Base-by-base conservation (phyloP, 2,888 invertebrate genomes). In the Hypsopygia costalis region DNA sequence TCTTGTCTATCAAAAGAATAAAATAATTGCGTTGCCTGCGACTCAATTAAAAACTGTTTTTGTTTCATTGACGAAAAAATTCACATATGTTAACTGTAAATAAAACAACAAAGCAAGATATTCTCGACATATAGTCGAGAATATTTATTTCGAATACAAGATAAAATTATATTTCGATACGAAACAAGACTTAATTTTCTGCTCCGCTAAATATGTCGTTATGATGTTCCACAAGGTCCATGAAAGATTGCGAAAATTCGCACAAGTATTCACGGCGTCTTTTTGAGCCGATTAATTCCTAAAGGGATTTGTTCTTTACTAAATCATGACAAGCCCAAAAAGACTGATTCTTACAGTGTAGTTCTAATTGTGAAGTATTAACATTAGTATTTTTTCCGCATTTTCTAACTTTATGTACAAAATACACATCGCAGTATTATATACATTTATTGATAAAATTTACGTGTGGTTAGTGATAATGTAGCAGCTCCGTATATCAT, bases 321-420 rank as follows among this genome's bases (percentile, higher is more conserved):
- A 6, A 22, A 11, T 9, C 3, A 25, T 33, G 27, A 20, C 4
- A 25, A 28, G 28, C 33, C 33, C 39, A 27, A 34, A 22, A 33
- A 34, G 20, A 37, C 40, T 21, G 32, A 36, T 43, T 33, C 30
- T 34, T 34, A 40, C 27, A 37, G 40, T 30, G 25, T 33, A 39
- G 33, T 29, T 43, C 50, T 52, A 52, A 45, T 46, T 44, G 50
- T 46, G 41, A 56, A 56, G 46, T 52, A 40, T 41, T 45, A 47
- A 44, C 46, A 52, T 64, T 69, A 74, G 72, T 73, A 69, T 70
- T 76, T 74, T 76, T 74, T 65, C 69, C 65, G 66, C 59, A 63
- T 77, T 70, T 71, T 67, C 62, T 69, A 60, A 53, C 52, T 66
- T 75, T 76, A 76, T 79, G 64, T 76, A 78, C 80, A 78, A 76